Evolutionary conservation across 2,888 invertebrate species (phyloP), one percentile per base, ranked within the genome.

Genomic region (Stenodera caucasica): DNA sequence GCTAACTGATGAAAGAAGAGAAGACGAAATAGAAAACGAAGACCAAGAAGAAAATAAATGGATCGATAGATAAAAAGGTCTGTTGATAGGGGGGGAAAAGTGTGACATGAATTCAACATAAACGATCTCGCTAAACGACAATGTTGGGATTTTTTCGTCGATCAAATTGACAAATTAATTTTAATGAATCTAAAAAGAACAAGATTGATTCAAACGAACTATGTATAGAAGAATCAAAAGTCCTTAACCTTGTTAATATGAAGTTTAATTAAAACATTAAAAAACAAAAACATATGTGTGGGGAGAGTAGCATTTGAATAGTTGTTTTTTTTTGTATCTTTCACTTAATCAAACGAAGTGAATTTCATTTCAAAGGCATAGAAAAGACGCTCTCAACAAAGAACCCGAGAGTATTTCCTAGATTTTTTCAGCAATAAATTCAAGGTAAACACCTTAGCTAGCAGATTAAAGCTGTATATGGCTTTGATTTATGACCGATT

Each of bases 31-130:
- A n/a, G n/a, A n/a, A n/a, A n/a, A n/a, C n/a, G n/a, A n/a, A n/a
- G 26, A 26, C 7, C 12, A 21, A 4, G 12, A 45, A 21, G 21
- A 9, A 30, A 9, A 9, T 2, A 30, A 6, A 30, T 26, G 9
- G 21, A 40, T 40, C 40, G 40, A 40, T 40, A 18, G 40, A 18
- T 40, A 40, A 40, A n/a, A n/a, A n/a, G n/a, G 18, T 5, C 9
- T 37, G 37, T 40, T 11, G 11, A 40, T 9, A 18, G 18, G 40
- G 9, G 15, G 15, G 15, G 40, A 40, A 40, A n/a, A 9, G 9
- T 40, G 40, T 40, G 40, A 40, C 40, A 37, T 15, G 40, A 40
- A 18, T 40, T 18, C 18, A 40, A 18, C 40, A 40, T 40, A 40
- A 40, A 40, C 37, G 7, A 9, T 11, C 18, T 40, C 4, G 26